These are phyloP conservation scores for Drosophila persimilis DNA, from an alignment of 1,140 invertebrate species.

Conservation along the genomic window DNA sequence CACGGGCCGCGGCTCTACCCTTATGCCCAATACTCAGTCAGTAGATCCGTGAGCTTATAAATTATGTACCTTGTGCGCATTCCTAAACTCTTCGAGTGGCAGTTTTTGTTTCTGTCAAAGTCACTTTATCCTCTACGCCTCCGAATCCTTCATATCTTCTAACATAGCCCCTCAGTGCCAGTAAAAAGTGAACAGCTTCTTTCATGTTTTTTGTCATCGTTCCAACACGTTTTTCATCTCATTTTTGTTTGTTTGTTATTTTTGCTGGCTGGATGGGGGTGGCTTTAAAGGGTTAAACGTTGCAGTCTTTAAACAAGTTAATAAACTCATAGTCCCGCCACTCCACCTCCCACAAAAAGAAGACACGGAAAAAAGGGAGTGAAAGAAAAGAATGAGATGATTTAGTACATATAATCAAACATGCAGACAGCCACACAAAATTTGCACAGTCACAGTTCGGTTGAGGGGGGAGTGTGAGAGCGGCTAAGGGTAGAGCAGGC, in stretches of 20 bases:
- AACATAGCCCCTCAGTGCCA: too few species aligned
- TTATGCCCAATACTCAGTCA: too few species aligned
- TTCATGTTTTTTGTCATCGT: constrained; percentile 17
- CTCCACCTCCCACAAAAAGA: constrained; percentile 2
- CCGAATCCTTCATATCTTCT: too few species aligned
- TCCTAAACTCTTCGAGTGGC: too few species aligned
- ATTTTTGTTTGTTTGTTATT: not conserved
- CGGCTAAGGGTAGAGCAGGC: constrained; percentile 5
- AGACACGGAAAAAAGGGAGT: constrained; percentile 4
- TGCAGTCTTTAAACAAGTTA: constrained; percentile 72
- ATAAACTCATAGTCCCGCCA: constrained; percentile 51
- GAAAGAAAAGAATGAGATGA: constrained; percentile 70
- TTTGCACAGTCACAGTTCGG: constrained; percentile 70
- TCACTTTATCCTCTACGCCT: too few species aligned
- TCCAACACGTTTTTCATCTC: not conserved
- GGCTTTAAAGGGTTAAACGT: constrained; percentile 57
- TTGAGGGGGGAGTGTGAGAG: too few species aligned
- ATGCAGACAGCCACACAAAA: constrained; percentile 72
- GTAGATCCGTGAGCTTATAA: too few species aligned
- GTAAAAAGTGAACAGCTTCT: constrained; percentile 12
- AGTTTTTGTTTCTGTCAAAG: too few species aligned
- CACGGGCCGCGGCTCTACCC: too few species aligned
- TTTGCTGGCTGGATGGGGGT: not conserved
- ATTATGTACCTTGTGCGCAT: too few species aligned
- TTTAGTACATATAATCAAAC: constrained; percentile 76